Percentiles rank a stretch among this genome's conserved stretches.
Evolutionary conservation across 1,140 invertebrate species (phyloP).

Genomic region (Pseudomyrmex concolor): DNA sequence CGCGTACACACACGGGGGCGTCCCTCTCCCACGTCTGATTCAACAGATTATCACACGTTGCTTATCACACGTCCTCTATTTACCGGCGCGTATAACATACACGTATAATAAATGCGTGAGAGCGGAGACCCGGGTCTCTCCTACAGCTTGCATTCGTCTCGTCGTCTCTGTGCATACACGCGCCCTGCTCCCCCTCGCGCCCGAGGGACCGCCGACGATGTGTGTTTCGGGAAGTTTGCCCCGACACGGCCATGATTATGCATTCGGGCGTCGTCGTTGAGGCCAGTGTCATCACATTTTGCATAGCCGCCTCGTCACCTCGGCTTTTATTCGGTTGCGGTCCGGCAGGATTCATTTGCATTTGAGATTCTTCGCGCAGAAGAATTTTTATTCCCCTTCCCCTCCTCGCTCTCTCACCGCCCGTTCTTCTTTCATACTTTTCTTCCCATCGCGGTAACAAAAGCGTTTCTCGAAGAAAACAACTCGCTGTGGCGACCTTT

Average conservation of each 20-base stretch:
- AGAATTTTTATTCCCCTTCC: slow-evolving; percentile 25
- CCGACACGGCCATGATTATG: slow-evolving; percentile 45
- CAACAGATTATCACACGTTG: slow-evolving; percentile 48
- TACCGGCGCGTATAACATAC: slow-evolving; percentile 38
- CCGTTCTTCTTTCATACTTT: background rate
- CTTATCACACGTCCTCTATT: slow-evolving; percentile 54
- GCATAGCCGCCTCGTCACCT: slow-evolving; percentile 27
- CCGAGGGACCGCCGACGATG: background rate
- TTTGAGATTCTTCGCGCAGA: slow-evolving; percentile 36
- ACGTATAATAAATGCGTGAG: slow-evolving; percentile 43
- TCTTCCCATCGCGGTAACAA: background rate
- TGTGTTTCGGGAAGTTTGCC: slow-evolving; percentile 54
- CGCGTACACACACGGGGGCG: slow-evolving; percentile 5
- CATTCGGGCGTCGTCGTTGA: slow-evolving; percentile 50
- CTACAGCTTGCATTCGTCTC: background rate
- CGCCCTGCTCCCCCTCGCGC: background rate
- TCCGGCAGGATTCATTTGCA: slow-evolving; percentile 44
- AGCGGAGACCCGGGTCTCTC: background rate
- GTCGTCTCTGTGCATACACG: slow-evolving; percentile 11
- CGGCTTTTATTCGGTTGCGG: slow-evolving; percentile 50
- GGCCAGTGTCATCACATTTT: slow-evolving; percentile 56
- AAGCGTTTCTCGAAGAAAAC: background rate
- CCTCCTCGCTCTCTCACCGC: background rate
- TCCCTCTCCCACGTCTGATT: slow-evolving; percentile 19
- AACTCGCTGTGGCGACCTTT: no score